Base-by-base conservation (phyloP, 2,113 vertebrate species). In the Columba janthina region DNA sequence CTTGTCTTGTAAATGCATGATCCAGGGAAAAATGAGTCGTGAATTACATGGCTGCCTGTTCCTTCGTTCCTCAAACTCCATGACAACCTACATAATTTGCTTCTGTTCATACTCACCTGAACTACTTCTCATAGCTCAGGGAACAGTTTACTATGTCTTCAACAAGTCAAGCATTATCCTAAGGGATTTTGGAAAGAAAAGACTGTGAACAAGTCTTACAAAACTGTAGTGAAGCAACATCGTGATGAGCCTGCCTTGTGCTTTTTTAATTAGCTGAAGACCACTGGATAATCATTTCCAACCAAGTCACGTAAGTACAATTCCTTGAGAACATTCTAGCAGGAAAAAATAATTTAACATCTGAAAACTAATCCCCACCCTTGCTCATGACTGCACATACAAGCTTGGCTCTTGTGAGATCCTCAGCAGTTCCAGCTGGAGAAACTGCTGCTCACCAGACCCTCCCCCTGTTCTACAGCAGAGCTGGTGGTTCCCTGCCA, bases 221-320 rank as follows among this genome's bases (percentile, higher is more conserved):
- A 87, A 96, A 86, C 56, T 17, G 3, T 6, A 56, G n/a, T 87
- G 89, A 92, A 51, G 34, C 73, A 95, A 60, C 80, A 78, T 65
- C 69, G 65, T 93, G 48, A 81, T 75, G 51, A 77, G 44, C 15
- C n/a, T 72, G 29, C 5, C 38, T 46, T 51, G 25, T 36, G 29
- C 14, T 42, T 54, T 77, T 89, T 54, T 14, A 32, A 29, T 78
- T 93, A 93, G 46, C 77, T 82, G 31, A 34, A 88, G 8, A 38
- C 12, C 17, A 34, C 16, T 40, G 11, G 12, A 28, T 56, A 85
- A 65, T 67, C 0, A 42, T 42, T 93, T 56, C 31, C 53, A 85
- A 46, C 0, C 0, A 76, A 74, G 34, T 61, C 9, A 3, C 14
- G 4, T 64, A 69, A 48, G 19, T 82, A 10, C n/a, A 75, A 57